Conservation (phyloP, 2,113 vertebrate genomes). For the Oreochromis niloticus region DNA sequence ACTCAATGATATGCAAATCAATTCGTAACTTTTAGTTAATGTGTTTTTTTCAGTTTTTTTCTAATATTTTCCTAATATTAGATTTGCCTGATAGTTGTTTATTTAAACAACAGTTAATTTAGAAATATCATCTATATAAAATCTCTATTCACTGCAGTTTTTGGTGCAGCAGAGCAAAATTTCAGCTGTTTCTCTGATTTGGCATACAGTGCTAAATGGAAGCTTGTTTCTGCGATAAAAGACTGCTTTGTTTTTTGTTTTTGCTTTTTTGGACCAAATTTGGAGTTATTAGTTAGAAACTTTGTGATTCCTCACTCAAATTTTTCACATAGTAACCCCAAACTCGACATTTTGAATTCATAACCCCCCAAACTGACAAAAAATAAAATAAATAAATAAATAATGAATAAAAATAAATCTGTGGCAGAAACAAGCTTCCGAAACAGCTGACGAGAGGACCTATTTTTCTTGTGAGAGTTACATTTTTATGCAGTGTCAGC, state of each 20-base stretch:
- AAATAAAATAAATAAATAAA: not conserved
- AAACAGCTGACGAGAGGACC: not conserved
- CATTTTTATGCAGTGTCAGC: not conserved
- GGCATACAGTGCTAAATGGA: not conserved
- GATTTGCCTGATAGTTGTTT: not conserved
- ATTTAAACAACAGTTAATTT: not conserved
- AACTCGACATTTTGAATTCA: not conserved
- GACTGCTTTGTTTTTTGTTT: not conserved
- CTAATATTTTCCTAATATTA: not conserved
- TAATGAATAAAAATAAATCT: not conserved
- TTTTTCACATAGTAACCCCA: not conserved
- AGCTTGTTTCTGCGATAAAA: not conserved
- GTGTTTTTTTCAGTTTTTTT: too few relatives aligned
- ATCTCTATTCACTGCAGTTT: not conserved
- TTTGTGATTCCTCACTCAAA: accelerated
- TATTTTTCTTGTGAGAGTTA: not conserved
- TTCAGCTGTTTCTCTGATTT: not conserved
- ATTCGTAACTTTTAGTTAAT: too few relatives aligned
- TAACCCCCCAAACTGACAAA: not conserved
- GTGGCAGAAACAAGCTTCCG: not conserved
- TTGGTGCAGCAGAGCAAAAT: not conserved
- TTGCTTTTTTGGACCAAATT: accelerated
- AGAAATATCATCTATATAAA: not conserved
- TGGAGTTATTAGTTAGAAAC: not conserved
- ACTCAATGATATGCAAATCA: too few relatives aligned